Conservation (phyloP, 2,888 invertebrate genomes). For the Erebia aethiops region DNA sequence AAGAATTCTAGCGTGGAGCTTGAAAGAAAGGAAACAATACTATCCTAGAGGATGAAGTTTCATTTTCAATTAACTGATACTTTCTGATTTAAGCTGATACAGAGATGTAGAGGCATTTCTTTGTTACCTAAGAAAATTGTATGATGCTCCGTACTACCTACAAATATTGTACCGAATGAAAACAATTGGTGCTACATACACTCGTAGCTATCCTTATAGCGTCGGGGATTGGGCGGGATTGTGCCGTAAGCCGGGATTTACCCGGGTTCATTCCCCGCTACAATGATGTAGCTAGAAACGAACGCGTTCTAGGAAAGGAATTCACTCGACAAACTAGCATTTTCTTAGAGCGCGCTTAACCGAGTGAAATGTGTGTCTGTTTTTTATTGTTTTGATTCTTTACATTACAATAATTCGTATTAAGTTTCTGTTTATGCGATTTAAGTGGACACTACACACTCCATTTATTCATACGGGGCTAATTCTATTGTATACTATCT, state of each 20-base stretch:
- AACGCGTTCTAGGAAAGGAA: slow-evolving; percentile 45
- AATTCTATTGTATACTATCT: too few species aligned
- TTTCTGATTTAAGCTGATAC: too few species aligned
- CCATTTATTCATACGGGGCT: slow-evolving; percentile 37
- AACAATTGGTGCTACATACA: slow-evolving; percentile 44
- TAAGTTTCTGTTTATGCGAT: not conserved
- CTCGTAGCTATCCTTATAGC: slow-evolving; percentile 43
- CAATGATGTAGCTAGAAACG: slow-evolving; percentile 49
- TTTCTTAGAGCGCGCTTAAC: slow-evolving; percentile 30
- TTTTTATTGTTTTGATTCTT: slow-evolving; percentile 37
- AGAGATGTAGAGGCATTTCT: too few species aligned
- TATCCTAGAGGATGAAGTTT: too few species aligned
- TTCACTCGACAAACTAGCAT: slow-evolving; percentile 34
- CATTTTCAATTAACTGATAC: too few species aligned
- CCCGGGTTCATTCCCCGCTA: slow-evolving; percentile 52
- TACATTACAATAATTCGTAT: not conserved
- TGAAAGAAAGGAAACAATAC: too few species aligned
- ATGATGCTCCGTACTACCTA: not conserved
- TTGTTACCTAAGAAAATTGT: too few species aligned
- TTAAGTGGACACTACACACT: not conserved
- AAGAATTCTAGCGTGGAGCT: too few species aligned
- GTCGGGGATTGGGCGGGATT: slow-evolving; percentile 38
- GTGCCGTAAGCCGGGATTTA: slow-evolving; percentile 57
- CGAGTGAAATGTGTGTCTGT: slow-evolving; percentile 18
- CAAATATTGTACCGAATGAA: slow-evolving; percentile 23